Evolutionary conservation across 2,113 vertebrate species (phyloP), one percentile per base, ranked within the genome.

Genomic region (Apodemus sylvaticus): DNA sequence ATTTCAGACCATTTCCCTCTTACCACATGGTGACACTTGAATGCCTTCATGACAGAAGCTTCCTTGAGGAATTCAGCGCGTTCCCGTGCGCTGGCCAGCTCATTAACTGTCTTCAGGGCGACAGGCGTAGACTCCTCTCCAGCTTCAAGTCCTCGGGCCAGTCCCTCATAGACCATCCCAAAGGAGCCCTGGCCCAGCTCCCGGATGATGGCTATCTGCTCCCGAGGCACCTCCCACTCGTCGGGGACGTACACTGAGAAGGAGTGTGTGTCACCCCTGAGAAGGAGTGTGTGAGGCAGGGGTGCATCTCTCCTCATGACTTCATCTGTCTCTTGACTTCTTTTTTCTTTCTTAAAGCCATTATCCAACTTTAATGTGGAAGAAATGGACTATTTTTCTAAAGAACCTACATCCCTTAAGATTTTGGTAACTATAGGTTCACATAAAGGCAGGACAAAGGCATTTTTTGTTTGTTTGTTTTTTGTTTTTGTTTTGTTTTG

Each of bases 41-140:
- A 99, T 19, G 98, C 98, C 83, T 99, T 99, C 99, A 99, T 99
- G 90, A 99, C 99, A 0, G 99, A 99, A 17, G 99, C 99, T 93
- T 99, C 99, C 1, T 99, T 99, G 97, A 99, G 98, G 97, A 99
- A 99, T 93, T 99, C 99, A 0, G 99, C 97, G 64, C 98, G 97
- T 51, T 99, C 99, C 45, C 98, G 91, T 51, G 98, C 97, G 90
- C 98, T 99, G 93, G 99, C 98, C 97, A 99, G 34, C 94, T 99
- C 99, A 6, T 99, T 99, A 94, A 99, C 99, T 0, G 99, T 99
- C 98, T 99, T 99, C 97, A 99, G 96, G 86, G 99, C 99, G 96
- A 99, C 99, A 0, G 97, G 97, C 16, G 98, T 99, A 94, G 98
- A 93, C 76, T 97, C 93, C 0, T 98, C 98, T 55, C 98, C 98